These are phyloP conservation scores for Dipodomys merriami DNA, from an alignment of 2,113 vertebrate genomes.

Conservation along the genomic window DNA sequence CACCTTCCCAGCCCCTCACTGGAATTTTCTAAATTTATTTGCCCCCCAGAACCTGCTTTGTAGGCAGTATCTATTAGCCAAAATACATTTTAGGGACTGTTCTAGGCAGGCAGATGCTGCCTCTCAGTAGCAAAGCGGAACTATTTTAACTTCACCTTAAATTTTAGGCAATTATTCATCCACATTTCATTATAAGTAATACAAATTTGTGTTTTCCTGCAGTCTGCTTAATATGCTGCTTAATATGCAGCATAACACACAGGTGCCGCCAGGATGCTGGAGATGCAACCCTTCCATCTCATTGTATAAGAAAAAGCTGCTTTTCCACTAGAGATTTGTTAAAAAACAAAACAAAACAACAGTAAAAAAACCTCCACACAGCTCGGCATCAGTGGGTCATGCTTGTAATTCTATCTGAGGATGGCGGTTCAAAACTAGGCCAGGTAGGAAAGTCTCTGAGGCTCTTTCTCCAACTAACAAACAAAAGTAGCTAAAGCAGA, in stretches of 20 bases:
- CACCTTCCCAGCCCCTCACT: no score
- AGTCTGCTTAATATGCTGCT: neutral
- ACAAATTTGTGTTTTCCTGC: neutral
- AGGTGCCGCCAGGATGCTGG: neutral
- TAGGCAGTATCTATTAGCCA: neutral
- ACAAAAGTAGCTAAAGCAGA: no score
- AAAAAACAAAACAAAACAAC: neutral
- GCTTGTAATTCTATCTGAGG: no score
- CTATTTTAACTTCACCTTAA: conserved; percentile 37
- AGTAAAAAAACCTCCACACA: no score
- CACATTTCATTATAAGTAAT: neutral
- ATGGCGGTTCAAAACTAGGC: no score
- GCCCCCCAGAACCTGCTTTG: neutral
- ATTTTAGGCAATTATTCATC: neutral
- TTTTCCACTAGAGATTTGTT: neutral
- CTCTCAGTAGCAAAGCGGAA: neutral
- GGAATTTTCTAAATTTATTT: neutral
- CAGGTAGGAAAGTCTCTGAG: no score
- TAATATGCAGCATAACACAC: neutral
- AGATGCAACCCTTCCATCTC: neutral
- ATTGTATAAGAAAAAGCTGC: neutral
- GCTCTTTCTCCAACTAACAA: no score
- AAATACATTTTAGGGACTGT: conserved; percentile 1
- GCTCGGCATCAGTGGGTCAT: no score
- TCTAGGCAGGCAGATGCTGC: neutral